Conservation (phyloP, 1,140 invertebrate species). For the Portunus trituberculatus region DNA sequence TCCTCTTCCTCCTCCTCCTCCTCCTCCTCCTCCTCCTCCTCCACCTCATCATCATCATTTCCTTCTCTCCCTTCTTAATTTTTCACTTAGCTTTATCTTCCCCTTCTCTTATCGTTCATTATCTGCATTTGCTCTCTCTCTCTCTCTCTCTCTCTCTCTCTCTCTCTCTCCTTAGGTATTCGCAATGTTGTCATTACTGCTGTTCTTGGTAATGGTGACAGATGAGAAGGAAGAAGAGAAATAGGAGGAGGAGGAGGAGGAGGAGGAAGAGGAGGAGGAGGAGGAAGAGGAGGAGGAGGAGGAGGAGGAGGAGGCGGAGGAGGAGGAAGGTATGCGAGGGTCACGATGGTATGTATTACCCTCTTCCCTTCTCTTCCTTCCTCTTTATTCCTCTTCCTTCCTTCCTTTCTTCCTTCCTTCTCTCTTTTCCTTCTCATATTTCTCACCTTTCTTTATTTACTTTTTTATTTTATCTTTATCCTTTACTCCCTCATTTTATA, state of each 20-base stretch:
- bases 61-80: no score
- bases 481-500: no score
- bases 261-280: slow-evolving; percentile 37
- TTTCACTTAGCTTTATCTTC: no score
- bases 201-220: not conserved
- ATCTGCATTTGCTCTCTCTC: not conserved
- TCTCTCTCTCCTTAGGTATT: not conserved
- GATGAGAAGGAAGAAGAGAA: slow-evolving; percentile 27
- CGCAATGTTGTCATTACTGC: not conserved
- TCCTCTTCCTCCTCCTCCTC: no score
- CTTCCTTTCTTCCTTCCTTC: not conserved
- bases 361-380: not conserved
- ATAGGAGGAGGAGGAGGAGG: slow-evolving; percentile 31
- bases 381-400: not conserved
- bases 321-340: not conserved
- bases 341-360: not conserved
- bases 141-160: slow-evolving; percentile 20
- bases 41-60: no score
- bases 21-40: no score
- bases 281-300: not conserved
- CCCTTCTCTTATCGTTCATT: no score
- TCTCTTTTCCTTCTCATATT: not conserved
- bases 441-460: no score
- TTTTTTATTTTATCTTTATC: no score
- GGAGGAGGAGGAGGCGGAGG: slow-evolving; percentile 30